Conservation (phyloP, 2,113 vertebrate species). For the Thunnus maccoyii region DNA sequence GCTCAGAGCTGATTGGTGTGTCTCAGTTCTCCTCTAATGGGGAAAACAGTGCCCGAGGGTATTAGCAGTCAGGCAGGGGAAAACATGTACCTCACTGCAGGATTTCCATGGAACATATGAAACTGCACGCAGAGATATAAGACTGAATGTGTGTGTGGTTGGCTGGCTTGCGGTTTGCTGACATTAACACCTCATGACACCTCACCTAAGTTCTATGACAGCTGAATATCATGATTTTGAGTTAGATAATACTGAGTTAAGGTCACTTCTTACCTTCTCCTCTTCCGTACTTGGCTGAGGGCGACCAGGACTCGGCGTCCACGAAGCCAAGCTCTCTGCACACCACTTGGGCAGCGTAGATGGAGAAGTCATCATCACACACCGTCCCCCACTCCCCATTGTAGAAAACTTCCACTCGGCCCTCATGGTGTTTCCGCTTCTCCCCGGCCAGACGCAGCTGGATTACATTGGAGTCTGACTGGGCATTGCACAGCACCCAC, state of each 20-base stretch:
- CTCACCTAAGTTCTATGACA: neutral
- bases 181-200: constrained; percentile 15
- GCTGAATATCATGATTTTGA: neutral
- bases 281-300: constrained; percentile 91
- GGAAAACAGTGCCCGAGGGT: constrained; percentile 62
- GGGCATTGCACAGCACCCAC: constrained; percentile 64
- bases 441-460: constrained; percentile 92
- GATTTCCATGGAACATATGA: constrained; percentile 57
- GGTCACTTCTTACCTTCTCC: constrained; percentile 89
- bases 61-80: constrained; percentile 50
- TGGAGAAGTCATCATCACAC: constrained; percentile 96
- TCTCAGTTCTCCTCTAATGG: constrained; percentile 56
- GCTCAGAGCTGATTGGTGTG: constrained; percentile 39
- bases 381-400: constrained; percentile 93
- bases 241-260: neutral
- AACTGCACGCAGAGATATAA: constrained; percentile 24
- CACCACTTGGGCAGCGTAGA: constrained; percentile 89
- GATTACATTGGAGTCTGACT: constrained; percentile 77
- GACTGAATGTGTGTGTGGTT: constrained; percentile 10
- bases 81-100: constrained; percentile 41
- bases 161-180: neutral
- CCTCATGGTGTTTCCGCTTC: constrained; percentile 93
- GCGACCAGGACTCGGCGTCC: constrained; percentile 88
- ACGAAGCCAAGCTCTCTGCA: constrained; percentile 92
- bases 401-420: constrained; percentile 93